phyloP scores from a whole-genome alignment of 2,113 vertebrate genomes.

The Ciconia maguari region DNA sequence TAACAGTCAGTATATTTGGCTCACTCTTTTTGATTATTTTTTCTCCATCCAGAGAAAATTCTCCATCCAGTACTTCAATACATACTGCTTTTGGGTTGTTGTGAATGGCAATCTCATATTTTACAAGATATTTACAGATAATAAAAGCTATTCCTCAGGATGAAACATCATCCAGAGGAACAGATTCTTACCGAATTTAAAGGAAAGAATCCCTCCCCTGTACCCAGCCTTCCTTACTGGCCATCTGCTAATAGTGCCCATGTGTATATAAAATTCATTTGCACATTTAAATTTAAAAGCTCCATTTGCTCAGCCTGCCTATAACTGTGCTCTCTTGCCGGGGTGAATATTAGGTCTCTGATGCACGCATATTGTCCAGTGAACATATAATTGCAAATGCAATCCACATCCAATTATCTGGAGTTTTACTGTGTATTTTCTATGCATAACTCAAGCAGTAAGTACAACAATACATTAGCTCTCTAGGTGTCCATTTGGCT shows the following conservation, averaged over 20 bases:
- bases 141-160: neutral
- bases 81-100: neutral
- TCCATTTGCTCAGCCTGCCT: slow-evolving; percentile 18
- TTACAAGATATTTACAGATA: neutral
- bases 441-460: neutral
- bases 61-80: neutral
- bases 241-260: slow-evolving; percentile 1
- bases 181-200: neutral
- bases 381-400: slow-evolving; percentile 20
- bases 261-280: slow-evolving; percentile 23
- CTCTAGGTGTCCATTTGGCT: neutral
- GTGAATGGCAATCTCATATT: neutral
- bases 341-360: slow-evolving; percentile 3
- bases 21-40: neutral
- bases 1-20: neutral
- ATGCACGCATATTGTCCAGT: neutral
- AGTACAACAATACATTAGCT: neutral
- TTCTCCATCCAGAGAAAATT: neutral
- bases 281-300: slow-evolving; percentile 35
- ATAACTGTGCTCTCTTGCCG: neutral
- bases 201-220: neutral
- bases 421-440: neutral
- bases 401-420: slow-evolving; percentile 16
- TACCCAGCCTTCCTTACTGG: neutral
- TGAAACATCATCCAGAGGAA: neutral